Conservation (phyloP, 2,888 invertebrate species). For the Bombyx huttoni region DNA sequence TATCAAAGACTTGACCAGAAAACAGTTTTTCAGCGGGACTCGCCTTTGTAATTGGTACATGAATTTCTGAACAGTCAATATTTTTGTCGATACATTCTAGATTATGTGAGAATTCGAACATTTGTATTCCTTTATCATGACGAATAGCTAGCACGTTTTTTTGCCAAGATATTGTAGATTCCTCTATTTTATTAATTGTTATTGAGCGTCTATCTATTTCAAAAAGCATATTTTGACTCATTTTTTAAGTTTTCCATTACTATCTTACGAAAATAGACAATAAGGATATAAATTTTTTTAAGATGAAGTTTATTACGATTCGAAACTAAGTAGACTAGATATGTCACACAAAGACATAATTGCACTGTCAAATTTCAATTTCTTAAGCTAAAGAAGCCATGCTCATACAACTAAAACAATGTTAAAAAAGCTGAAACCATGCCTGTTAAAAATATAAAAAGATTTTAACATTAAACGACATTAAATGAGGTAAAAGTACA, state of each 20-base stretch:
- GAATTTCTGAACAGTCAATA: slow-evolving; percentile 30
- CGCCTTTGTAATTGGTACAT: slow-evolving; percentile 26
- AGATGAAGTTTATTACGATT: no score
- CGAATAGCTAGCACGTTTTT: slow-evolving; percentile 32
- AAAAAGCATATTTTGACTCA: slow-evolving; percentile 21
- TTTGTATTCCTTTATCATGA: slow-evolving; percentile 34
- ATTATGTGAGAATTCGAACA: slow-evolving; percentile 37
- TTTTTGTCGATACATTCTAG: slow-evolving; percentile 37
- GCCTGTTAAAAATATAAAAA: no score
- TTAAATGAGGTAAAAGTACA: no score
- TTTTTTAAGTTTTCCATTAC: slow-evolving; percentile 6
- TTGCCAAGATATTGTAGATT: slow-evolving; percentile 29
- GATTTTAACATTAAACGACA: no score
- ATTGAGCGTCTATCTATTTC: slow-evolving; percentile 37
- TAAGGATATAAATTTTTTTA: no score
- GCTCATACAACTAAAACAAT: no score
- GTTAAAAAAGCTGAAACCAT: no score
- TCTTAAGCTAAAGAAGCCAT: no score
- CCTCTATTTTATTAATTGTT: slow-evolving; percentile 31
- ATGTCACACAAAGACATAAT: no score
- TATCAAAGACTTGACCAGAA: slow-evolving; percentile 19
- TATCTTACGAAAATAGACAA: background rate
- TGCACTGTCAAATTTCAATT: no score
- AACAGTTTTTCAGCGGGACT: slow-evolving; percentile 35
- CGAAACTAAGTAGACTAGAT: no score